Evolutionary conservation across 2,113 vertebrate species (phyloP).

Genomic region (Axis porcinus): DNA sequence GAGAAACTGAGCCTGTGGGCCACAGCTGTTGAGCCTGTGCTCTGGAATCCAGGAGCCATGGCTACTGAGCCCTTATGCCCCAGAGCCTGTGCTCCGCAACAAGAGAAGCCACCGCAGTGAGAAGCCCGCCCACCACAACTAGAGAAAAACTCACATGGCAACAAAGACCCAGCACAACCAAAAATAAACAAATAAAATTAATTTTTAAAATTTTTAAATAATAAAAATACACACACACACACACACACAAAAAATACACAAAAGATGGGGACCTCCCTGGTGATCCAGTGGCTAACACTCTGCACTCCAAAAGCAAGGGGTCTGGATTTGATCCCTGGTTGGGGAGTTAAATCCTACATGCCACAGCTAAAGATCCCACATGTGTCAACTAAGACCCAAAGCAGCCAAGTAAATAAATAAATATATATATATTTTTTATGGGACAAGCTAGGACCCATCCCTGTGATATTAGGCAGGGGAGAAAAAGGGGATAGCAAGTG

Average conservation of each 20-base stretch:
- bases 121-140: neutral
- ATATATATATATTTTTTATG: accelerated
- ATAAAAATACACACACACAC: neutral
- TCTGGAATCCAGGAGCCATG: accelerated
- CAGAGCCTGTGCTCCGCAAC: neutral
- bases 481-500: too few relatives aligned
- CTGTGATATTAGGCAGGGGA: neutral
- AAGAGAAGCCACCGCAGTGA: neutral
- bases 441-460: neutral
- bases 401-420: neutral
- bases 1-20: neutral
- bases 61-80: neutral
- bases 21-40: neutral
- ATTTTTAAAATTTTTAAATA: neutral
- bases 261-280: neutral
- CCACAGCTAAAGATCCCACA: neutral
- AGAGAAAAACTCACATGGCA: neutral
- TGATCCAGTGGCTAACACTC: neutral
- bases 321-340: neutral
- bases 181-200: neutral
- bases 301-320: neutral
- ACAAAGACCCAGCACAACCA: neutral
- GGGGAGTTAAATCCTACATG: neutral
- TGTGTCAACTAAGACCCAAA: neutral
- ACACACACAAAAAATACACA: neutral